Conservation (phyloP, 2,888 invertebrate genomes). For the Gortyna flavago region DNA sequence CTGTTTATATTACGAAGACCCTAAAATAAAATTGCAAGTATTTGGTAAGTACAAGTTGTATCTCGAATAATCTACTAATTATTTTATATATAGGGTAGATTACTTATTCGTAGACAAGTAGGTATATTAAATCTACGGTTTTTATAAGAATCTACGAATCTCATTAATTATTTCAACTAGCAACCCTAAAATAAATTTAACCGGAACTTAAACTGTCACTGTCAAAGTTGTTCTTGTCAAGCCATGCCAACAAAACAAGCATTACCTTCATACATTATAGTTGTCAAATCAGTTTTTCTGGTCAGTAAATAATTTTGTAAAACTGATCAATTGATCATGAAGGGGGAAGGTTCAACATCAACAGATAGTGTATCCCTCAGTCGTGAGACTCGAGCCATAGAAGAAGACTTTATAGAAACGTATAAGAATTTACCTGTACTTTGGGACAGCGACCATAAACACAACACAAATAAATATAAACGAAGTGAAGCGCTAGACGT, state of each 20-base stretch:
- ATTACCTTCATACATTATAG: conserved; percentile 3
- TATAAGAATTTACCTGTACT: conserved; percentile 68
- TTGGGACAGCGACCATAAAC: conserved; percentile 69
- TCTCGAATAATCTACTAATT: too few relatives aligned
- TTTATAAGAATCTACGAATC: background rate
- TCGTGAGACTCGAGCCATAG: conserved; percentile 54
- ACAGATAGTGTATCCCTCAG: conserved; percentile 16
- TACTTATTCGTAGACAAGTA: too few relatives aligned
- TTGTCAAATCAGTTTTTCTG: conserved; percentile 43
- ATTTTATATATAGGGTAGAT: too few relatives aligned
- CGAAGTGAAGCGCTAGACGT: conserved; percentile 66
- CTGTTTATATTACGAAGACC: too few relatives aligned
- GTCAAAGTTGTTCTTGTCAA: conserved; percentile 21
- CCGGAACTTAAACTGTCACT: conserved; percentile 12
- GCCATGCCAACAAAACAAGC: conserved; percentile 42
- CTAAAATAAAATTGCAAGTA: too few relatives aligned
- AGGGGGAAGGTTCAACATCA: conserved; percentile 25
- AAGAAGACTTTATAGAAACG: conserved; percentile 67
- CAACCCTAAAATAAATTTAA: conserved; percentile 5
- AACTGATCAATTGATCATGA: conserved; percentile 50
- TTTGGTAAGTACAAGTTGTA: too few relatives aligned
- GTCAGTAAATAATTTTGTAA: conserved; percentile 42
- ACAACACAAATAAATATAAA: conserved; percentile 71
- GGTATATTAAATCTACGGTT: too few relatives aligned
- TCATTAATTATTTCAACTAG: conserved; percentile 4